Evolutionary conservation across 2,797 vertebrate species (phyloP), one percentile per base, ranked within the genome.

Genomic region (Galago senegalensis): DNA sequence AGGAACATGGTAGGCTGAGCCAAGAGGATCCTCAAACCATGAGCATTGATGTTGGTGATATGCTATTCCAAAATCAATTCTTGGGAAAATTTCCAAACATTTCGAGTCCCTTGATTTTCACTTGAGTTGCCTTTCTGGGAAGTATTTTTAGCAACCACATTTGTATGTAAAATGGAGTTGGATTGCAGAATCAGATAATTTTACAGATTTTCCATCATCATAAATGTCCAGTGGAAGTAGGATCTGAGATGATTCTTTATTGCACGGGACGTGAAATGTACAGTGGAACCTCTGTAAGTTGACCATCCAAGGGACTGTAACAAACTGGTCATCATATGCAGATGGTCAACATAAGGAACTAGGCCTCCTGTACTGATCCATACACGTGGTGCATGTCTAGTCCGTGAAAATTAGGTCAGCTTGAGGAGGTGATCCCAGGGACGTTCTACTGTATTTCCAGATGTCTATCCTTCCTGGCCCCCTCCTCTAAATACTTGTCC

Each of bases 31-130:
- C 46, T 87, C 75, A 56, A 49, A 89, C 79, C 20, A n/a, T 58
- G 84, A 72, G 27, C 23, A 49, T 29, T 67, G 70, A 20, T 72
- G 21, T 46, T 88, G 29, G 60, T 37, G 46, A 82, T 21, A 43
- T 2, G 69, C 1, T 67, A 49, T 72, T 67, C 31, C 27, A 40
- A 79, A 87, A 76, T 46, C 69, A 87, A 58, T 81, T 63, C 65
- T 70, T 53, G 43, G 70, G 34, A 49, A 65, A 58, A 29, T 65
- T 85, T 70, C 75, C 37, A 82, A 88, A 79, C 34, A 80, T 34
- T 86, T 88, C 53, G 70, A 84, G 77, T 75, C 37, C 37, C 29
- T 95, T 87, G 43, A 67, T 89, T 89, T 87, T 95, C 69, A 67
- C 56, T 63, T 49, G 56, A 72, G 40, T 83, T 93, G n/a, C 37